These are phyloP conservation scores for Eurosta solidaginis DNA, from an alignment of 1,140 invertebrate genomes.

Conservation along the genomic window DNA sequence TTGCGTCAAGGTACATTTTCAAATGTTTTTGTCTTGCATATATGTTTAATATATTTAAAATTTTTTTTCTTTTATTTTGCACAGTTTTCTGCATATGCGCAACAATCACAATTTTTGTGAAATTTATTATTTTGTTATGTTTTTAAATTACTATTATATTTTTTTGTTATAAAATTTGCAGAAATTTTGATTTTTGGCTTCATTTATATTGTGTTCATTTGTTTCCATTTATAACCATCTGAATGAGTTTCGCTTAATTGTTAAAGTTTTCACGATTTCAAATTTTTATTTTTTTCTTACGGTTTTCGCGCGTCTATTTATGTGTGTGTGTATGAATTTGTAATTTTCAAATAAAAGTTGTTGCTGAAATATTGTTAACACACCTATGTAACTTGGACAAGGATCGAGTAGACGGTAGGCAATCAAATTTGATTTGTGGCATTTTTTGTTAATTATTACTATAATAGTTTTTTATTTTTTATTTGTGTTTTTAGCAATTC, in stretches of 20 bases:
- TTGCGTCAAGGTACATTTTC: conserved; percentile 21
- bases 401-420: background rate
- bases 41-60: background rate
- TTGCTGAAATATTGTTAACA: background rate
- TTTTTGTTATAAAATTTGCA: background rate
- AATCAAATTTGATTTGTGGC: background rate
- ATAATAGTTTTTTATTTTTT: background rate
- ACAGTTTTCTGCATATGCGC: background rate
- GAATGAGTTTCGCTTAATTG: background rate
- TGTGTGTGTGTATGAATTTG: background rate
- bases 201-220: conserved; percentile 3
- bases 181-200: conserved; percentile 29
- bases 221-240: background rate
- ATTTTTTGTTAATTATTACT: background rate
- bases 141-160: background rate
- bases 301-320: background rate
- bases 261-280: background rate
- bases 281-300: background rate
- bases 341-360: background rate
- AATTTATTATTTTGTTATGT: background rate
- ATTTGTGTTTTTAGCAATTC: background rate
- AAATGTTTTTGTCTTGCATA: conserved; percentile 2
- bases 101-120: background rate
- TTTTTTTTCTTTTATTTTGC: background rate
- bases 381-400: background rate